These are phyloP conservation scores for Silurus glanis DNA, from an alignment of 2,113 vertebrate genomes.

Conservation along the genomic window DNA sequence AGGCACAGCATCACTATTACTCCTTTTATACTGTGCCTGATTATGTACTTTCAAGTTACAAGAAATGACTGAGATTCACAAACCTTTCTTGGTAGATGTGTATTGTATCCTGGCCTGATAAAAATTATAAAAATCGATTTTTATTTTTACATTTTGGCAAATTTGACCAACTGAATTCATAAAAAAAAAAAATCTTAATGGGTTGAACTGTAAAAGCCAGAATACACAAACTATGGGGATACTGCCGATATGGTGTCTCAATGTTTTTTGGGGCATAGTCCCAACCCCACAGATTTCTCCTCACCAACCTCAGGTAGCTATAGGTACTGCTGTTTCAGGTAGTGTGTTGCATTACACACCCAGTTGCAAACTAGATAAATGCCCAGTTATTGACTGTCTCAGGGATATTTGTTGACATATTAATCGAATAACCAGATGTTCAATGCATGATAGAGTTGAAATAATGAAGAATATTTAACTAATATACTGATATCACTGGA, in stretches of 20 bases:
- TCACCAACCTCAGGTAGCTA: not conserved
- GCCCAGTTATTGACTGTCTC: not conserved
- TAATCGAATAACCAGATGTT: slow-evolving; percentile 25
- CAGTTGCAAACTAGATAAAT: not conserved
- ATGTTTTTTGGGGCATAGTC: not conserved
- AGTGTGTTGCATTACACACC: not conserved
- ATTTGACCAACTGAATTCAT: not conserved
- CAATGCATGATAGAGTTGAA: slow-evolving; percentile 11
- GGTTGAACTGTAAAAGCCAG: not conserved
- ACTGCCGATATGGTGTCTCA: not conserved
- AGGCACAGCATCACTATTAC: not conserved
- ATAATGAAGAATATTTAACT: not conserved
- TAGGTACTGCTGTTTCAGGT: not conserved
- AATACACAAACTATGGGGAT: not conserved
- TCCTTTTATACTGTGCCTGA: not conserved
- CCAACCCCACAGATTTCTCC: not conserved
- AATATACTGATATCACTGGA: not conserved
- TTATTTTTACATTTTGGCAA: not conserved
- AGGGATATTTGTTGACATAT: not conserved
- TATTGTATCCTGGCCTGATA: no score
- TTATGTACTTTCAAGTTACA: not conserved
- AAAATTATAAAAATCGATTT: no score
- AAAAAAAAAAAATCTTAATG: not conserved
- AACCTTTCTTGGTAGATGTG: not conserved
- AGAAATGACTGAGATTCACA: not conserved